phyloP scores from a whole-genome alignment of 1,140 invertebrate species.

The Eueides isabella region DNA sequence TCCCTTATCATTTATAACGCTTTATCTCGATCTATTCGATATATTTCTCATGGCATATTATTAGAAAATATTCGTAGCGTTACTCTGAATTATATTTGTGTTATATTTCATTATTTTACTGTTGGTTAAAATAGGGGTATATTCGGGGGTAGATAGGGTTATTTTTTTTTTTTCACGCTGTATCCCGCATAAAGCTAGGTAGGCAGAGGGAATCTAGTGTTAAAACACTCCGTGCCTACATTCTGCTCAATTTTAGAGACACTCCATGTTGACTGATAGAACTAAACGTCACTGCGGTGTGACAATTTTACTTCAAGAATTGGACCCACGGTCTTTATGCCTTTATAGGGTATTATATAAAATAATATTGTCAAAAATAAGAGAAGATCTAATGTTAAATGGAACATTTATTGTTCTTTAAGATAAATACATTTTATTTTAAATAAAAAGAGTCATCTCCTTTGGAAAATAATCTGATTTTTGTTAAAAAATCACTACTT shows the following conservation, averaged over 20 bases:
- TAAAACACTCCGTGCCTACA: neutral
- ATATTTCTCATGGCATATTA: slow-evolving; percentile 56
- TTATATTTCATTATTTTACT: slow-evolving; percentile 34
- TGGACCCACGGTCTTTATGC: neutral
- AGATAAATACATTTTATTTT: too few relatives aligned
- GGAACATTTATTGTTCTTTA: too few relatives aligned
- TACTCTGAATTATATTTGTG: slow-evolving; percentile 46
- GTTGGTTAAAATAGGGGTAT: too few relatives aligned
- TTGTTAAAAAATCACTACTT: too few relatives aligned
- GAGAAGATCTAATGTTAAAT: too few relatives aligned
- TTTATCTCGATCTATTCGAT: slow-evolving; percentile 46
- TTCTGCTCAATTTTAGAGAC: too few relatives aligned
- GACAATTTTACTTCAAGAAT: too few relatives aligned
- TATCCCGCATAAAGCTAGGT: neutral
- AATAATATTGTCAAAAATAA: too few relatives aligned
- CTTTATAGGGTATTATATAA: slow-evolving; percentile 16
- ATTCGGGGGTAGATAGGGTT: neutral
- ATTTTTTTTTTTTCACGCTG: neutral
- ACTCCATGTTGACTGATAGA: neutral
- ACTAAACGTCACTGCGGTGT: neutral
- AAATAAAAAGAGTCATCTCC: too few relatives aligned
- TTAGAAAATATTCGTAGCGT: slow-evolving; percentile 49
- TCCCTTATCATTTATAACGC: slow-evolving; percentile 58
- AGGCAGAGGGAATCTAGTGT: neutral
- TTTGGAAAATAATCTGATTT: too few relatives aligned